Evolutionary conservation across 2,797 vertebrate genomes (phyloP).

Genomic region (Propithecus perrieri): DNA sequence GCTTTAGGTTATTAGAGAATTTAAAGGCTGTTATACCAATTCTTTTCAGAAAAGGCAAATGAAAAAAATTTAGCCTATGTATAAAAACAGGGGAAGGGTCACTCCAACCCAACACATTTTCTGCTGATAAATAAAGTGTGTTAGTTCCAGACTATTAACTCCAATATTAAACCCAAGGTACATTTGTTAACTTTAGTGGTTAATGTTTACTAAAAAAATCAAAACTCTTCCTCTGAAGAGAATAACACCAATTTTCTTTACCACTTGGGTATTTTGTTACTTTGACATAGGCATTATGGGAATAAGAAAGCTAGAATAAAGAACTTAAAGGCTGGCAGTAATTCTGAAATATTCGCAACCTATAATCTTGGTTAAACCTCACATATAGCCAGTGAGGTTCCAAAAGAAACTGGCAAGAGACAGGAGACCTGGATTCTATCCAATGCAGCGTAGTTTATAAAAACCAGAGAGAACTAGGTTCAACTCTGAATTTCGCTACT

Average conservation of each 20-base stretch:
- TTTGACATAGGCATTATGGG: background rate
- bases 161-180: slow-evolving; percentile 62
- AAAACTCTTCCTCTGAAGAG: background rate
- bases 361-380: background rate
- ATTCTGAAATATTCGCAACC: background rate
- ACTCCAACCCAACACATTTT: slow-evolving; percentile 24
- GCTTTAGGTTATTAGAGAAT: slow-evolving; percentile 1
- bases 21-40: slow-evolving; percentile 26
- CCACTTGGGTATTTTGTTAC: background rate
- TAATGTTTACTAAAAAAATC: slow-evolving; percentile 39
- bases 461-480: background rate
- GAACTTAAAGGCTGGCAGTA: background rate
- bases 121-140: slow-evolving; percentile 74
- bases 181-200: slow-evolving; percentile 48
- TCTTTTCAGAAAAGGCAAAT: slow-evolving; percentile 71
- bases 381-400: background rate
- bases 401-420: background rate
- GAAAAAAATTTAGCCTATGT: slow-evolving; percentile 68
- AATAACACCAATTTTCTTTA: background rate
- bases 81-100: background rate
- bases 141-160: slow-evolving; percentile 78
- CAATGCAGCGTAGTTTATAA: background rate
- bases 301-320: background rate
- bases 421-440: background rate
- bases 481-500: background rate